Evolutionary conservation across 2,888 invertebrate genomes (phyloP).

Genomic region (Drosophila emarginata): DNA sequence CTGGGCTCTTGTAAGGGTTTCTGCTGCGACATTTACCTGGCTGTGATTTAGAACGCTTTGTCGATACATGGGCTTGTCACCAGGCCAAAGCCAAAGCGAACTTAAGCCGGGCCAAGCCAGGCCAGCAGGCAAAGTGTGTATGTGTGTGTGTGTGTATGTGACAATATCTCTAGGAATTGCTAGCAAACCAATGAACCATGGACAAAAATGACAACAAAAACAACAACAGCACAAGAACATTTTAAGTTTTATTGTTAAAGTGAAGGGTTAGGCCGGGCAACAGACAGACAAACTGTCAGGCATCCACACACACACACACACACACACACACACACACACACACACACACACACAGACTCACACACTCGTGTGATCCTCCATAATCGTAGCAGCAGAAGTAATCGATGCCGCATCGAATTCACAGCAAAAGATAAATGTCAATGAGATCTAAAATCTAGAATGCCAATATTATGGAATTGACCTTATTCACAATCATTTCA

Average conservation of each 20-base stretch:
- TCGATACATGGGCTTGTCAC: constrained; percentile 55
- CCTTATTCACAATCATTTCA: neutral
- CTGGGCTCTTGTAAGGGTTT: constrained; percentile 23
- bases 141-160: constrained; percentile 20
- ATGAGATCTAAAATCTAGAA: neutral
- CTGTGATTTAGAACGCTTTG: constrained; percentile 42
- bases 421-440: neutral
- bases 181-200: constrained; percentile 44
- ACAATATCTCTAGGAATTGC: constrained; percentile 60
- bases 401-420: constrained; percentile 43
- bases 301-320: neutral
- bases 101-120: neutral
- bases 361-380: constrained; percentile 2
- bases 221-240: constrained; percentile 24
- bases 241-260: constrained; percentile 49
- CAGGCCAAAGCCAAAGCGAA: neutral
- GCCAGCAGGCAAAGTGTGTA: neutral
- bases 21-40: constrained; percentile 18
- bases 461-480: neutral
- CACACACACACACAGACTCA: neutral
- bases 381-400: neutral
- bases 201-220: constrained; percentile 17
- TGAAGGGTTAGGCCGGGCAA: constrained; percentile 38
- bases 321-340: neutral
- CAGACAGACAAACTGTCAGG: neutral